phyloP scores from a whole-genome alignment of 2,797 vertebrate genomes.

The Falco novaeseelandiae region DNA sequence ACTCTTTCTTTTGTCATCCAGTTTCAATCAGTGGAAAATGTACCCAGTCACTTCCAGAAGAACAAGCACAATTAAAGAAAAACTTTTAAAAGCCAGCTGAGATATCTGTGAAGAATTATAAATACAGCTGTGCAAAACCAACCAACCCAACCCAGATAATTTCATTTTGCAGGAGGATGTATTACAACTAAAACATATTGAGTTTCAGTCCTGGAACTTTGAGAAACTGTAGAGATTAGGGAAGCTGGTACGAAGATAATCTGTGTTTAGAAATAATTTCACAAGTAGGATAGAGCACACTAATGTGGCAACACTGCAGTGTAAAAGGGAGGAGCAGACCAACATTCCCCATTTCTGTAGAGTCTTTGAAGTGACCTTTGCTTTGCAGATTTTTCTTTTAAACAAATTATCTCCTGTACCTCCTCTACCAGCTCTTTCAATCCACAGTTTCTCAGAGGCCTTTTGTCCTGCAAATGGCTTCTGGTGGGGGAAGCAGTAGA shows the following conservation, averaged over 20 bases:
- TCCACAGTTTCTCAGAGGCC: conserved; percentile 7
- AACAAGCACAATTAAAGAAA: background rate
- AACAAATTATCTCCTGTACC: conserved; percentile 27
- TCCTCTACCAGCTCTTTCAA: conserved; percentile 28
- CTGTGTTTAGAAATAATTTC: background rate
- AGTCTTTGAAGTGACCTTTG: conserved; percentile 30
- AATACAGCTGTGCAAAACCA: background rate
- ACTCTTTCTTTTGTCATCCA: background rate
- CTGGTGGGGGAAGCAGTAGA: background rate
- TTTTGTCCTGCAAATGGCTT: conserved; percentile 23
- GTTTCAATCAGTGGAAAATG: background rate
- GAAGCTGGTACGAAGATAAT: background rate
- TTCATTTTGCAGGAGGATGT: background rate
- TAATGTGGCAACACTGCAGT: background rate
- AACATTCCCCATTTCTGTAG: background rate
- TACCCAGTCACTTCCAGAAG: background rate
- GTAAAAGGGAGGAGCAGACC: background rate
- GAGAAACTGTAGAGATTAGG: background rate
- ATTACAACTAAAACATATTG: background rate
- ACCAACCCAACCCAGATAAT: background rate
- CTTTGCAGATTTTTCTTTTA: conserved; percentile 42
- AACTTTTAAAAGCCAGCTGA: background rate
- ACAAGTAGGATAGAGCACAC: background rate
- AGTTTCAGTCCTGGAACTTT: background rate
- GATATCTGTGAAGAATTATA: background rate